Evolutionary conservation across 2,113 vertebrate genomes (phyloP).

Genomic region (Scomber scombrus): DNA sequence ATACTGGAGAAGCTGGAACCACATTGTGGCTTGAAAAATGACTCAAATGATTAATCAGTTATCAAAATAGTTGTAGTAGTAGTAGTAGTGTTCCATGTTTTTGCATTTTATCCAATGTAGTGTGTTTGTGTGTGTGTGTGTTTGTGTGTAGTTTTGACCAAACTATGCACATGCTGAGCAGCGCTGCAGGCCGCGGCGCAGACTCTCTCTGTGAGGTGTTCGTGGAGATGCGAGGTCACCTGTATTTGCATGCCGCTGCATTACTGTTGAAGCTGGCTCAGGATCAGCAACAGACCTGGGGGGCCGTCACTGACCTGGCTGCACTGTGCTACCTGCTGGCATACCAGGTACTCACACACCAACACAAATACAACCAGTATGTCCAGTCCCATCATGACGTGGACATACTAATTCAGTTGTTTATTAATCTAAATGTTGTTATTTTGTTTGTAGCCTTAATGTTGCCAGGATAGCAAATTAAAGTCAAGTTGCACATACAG

Average conservation of each 20-base stretch:
- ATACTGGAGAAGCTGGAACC: too few species aligned
- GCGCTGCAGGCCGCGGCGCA: constrained; percentile 65
- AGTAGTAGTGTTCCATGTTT: too few species aligned
- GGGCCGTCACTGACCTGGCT: constrained; percentile 88
- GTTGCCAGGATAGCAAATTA: too few species aligned
- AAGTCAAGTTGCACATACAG: too few species aligned
- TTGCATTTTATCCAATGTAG: too few species aligned
- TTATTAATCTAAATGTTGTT: too few species aligned
- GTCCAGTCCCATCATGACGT: too few species aligned
- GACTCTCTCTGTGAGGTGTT: constrained; percentile 90
- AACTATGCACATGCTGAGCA: constrained; percentile 88
- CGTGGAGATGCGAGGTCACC: constrained; percentile 92
- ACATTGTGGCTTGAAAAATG: too few species aligned
- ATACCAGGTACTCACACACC: constrained; percentile 88
- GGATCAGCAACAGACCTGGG: constrained; percentile 90
- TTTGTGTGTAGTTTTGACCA: constrained; percentile 88
- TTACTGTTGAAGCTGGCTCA: constrained; percentile 93
- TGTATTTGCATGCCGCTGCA: constrained; percentile 92
- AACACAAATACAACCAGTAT: neutral
- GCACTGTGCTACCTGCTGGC: constrained; percentile 93
- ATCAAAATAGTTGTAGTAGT: too few species aligned
- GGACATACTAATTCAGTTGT: too few species aligned
- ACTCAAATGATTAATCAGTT: too few species aligned
- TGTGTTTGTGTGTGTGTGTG: neutral
- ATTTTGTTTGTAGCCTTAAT: too few species aligned